phyloP scores from a whole-genome alignment of 2,113 vertebrate genomes.

The Bothrops jararaca region DNA sequence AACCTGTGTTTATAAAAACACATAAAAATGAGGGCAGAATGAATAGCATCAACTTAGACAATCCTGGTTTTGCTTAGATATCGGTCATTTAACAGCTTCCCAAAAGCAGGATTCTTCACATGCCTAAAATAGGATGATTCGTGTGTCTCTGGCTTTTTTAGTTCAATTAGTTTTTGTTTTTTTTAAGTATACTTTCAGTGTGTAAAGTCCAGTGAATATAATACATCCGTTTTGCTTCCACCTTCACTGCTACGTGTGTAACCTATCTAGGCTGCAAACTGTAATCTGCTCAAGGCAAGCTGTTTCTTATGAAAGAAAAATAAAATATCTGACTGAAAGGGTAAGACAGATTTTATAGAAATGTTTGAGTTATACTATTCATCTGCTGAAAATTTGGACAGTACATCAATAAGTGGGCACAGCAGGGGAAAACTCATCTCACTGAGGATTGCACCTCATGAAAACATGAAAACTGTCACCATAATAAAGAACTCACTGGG shows the following conservation, averaged over 20 bases:
- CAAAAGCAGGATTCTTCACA: background rate
- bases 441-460: slow-evolving; percentile 22
- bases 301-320: background rate
- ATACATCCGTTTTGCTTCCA: background rate
- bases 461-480: slow-evolving; percentile 30
- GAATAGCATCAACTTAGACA: background rate
- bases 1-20: background rate
- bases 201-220: background rate
- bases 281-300: background rate
- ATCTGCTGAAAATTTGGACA: slow-evolving; percentile 13
- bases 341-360: background rate
- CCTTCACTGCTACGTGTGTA: background rate
- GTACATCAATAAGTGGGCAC: slow-evolving; percentile 36
- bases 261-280: background rate
- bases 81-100: background rate
- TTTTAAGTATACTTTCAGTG: background rate
- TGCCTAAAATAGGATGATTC: background rate
- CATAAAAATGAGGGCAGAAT: background rate
- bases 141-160: background rate
- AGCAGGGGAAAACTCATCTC: slow-evolving; percentile 15
- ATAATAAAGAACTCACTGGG: slow-evolving; percentile 41
- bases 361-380: slow-evolving; percentile 13
- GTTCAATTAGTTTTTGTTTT: background rate
- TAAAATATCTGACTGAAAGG: background rate
- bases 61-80: background rate